Percentiles rank a stretch among this genome's conserved stretches.
phyloP scores from a whole-genome alignment of 1,140 invertebrate genomes.

The Frieseomelitta varia region DNA sequence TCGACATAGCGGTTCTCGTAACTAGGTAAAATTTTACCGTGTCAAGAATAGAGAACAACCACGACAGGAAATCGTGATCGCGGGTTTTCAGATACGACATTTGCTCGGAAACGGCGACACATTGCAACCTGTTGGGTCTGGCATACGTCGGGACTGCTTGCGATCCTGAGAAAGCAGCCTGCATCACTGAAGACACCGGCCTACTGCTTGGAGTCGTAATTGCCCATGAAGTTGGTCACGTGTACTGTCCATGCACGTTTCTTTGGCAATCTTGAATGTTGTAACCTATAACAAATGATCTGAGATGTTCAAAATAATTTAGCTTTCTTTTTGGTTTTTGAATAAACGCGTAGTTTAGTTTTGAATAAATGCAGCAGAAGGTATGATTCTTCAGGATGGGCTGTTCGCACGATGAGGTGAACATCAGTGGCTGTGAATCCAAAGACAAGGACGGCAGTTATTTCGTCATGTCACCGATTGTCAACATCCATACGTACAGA shows the following conservation, averaged over 20 bases:
- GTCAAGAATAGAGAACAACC: background rate
- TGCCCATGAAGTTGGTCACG: slow-evolving; percentile 89
- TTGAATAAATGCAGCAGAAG: too few species aligned
- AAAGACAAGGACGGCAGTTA: slow-evolving; percentile 76
- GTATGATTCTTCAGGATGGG: slow-evolving; percentile 82
- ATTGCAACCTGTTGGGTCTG: slow-evolving; percentile 86
- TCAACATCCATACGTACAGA: slow-evolving; percentile 83
- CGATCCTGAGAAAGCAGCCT: slow-evolving; percentile 84
- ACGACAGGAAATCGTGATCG: slow-evolving; percentile 53
- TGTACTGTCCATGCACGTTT: slow-evolving; percentile 80
- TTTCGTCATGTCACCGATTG: slow-evolving; percentile 86
- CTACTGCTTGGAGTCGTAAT: slow-evolving; percentile 86
- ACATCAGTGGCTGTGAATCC: slow-evolving; percentile 76
- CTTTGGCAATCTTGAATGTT: background rate
- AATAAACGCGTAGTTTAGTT: too few species aligned
- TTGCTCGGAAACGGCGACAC: slow-evolving; percentile 82
- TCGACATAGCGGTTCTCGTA: slow-evolving; percentile 88
- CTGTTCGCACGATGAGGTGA: slow-evolving; percentile 84
- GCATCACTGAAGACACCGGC: slow-evolving; percentile 87
- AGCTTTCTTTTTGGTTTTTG: too few species aligned
- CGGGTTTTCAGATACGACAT: slow-evolving; percentile 83
- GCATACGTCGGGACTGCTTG: slow-evolving; percentile 87
- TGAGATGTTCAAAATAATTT: too few species aligned
- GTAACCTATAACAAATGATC: too few species aligned
- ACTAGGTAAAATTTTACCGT: slow-evolving; percentile 83